Evolutionary conservation across 2,888 invertebrate genomes (phyloP).

Genomic region (Himalopsyche tibetana): DNA sequence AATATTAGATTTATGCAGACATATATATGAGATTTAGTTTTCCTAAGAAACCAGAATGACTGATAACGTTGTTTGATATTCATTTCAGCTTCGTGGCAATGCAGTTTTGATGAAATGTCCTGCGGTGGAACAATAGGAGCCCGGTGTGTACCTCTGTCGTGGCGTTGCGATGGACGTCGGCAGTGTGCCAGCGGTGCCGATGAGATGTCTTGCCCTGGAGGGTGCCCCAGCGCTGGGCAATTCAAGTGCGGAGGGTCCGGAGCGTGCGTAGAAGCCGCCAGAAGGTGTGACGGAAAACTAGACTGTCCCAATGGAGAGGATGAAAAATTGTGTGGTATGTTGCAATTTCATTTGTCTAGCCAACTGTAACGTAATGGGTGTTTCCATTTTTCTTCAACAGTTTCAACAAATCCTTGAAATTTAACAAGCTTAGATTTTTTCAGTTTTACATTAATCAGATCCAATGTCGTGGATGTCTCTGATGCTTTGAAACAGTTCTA

Average conservation of each 20-base stretch:
- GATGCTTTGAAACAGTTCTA: too few species aligned
- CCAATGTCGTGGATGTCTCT: too few species aligned
- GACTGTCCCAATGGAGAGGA: slow-evolving; percentile 79
- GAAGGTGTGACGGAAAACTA: slow-evolving; percentile 78
- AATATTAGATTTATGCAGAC: too few species aligned
- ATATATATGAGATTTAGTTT: too few species aligned
- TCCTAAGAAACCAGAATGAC: too few species aligned
- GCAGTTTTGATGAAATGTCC: slow-evolving; percentile 77
- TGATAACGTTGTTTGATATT: neutral
- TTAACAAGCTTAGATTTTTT: too few species aligned
- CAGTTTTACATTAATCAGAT: too few species aligned
- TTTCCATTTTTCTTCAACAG: too few species aligned
- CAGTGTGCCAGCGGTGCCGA: slow-evolving; percentile 78
- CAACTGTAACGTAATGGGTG: too few species aligned
- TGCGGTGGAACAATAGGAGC: slow-evolving; percentile 71
- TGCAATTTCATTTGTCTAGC: neutral
- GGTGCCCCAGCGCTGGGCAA: slow-evolving; percentile 75
- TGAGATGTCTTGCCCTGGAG: slow-evolving; percentile 76
- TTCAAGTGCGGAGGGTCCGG: slow-evolving; percentile 78
- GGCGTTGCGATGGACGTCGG: slow-evolving; percentile 78
- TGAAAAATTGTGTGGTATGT: slow-evolving; percentile 76
- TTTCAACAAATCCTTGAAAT: too few species aligned
- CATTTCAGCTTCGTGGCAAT: slow-evolving; percentile 72
- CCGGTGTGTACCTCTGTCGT: slow-evolving; percentile 76
- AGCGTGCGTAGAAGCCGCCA: slow-evolving; percentile 78